Evolutionary conservation across 2,888 invertebrate genomes (phyloP).

Genomic region (Nemapogon koenigi): DNA sequence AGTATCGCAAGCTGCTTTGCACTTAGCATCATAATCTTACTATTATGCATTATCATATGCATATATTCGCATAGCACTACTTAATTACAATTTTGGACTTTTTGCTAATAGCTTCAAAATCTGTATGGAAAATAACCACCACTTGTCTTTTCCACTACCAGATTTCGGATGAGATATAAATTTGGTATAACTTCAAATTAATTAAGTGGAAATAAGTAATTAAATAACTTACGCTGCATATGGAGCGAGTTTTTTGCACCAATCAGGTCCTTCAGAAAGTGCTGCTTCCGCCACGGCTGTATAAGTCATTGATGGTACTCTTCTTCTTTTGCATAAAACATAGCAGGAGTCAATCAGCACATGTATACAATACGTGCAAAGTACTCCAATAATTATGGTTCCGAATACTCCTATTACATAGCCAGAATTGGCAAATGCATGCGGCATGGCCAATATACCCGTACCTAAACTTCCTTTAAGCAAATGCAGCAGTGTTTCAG

Average conservation of each 20-base stretch:
- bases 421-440: constrained; percentile 84
- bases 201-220: too few relatives aligned
- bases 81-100: too few relatives aligned
- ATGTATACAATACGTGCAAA: constrained; percentile 95
- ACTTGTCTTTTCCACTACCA: too few relatives aligned
- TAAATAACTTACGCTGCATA: constrained; percentile 68
- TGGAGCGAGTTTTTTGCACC: constrained; percentile 68
- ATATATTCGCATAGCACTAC: too few relatives aligned
- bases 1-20: too few relatives aligned
- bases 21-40: too few relatives aligned
- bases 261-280: constrained; percentile 75
- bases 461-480: constrained; percentile 91
- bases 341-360: constrained; percentile 77
- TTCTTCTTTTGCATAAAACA: constrained; percentile 64
- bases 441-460: constrained; percentile 90
- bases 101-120: constrained; percentile 3
- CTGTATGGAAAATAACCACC: too few relatives aligned
- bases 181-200: too few relatives aligned
- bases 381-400: constrained; percentile 81
- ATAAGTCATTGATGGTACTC: constrained; percentile 75
- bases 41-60: too few relatives aligned
- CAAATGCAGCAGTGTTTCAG: constrained; percentile 82
- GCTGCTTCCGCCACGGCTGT: constrained; percentile 82
- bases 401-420: constrained; percentile 81
- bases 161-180: too few relatives aligned